Evolutionary conservation across 2,888 invertebrate species (phyloP).

Genomic region (Corythucha ciliata): DNA sequence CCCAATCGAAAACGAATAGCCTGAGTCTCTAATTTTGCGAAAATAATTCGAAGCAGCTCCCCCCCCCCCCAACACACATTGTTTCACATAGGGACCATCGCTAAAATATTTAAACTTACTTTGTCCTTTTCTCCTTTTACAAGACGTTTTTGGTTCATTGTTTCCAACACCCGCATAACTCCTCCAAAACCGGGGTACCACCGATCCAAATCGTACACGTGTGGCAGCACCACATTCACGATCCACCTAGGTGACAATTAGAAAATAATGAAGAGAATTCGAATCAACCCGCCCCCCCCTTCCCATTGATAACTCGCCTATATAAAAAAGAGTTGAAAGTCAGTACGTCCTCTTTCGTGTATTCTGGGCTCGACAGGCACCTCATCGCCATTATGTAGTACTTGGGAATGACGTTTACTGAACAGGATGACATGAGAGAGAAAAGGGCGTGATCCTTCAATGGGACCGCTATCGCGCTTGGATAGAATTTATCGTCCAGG

Average conservation of each 20-base stretch:
- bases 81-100: no score
- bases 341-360: slow-evolving; percentile 26
- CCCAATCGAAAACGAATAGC: no score
- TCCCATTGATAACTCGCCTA: slow-evolving; percentile 14
- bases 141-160: slow-evolving; percentile 32
- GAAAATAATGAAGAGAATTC: slow-evolving; percentile 3
- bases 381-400: slow-evolving; percentile 32
- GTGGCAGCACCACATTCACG: slow-evolving; percentile 14
- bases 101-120: no score
- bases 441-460: slow-evolving; percentile 30
- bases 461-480: slow-evolving; percentile 32
- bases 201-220: slow-evolving; percentile 24
- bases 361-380: slow-evolving; percentile 26
- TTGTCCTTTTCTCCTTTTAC: no score
- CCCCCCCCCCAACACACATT: no score
- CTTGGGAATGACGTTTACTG: slow-evolving; percentile 30
- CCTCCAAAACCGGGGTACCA: slow-evolving; percentile 34
- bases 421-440: slow-evolving; percentile 29
- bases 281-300: no score
- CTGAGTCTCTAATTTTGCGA: no score
- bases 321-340: slow-evolving; percentile 30
- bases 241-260: slow-evolving; percentile 12
- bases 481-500: slow-evolving; percentile 31
- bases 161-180: slow-evolving; percentile 34
- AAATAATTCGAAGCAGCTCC: no score